phyloP scores from a whole-genome alignment of 2,113 vertebrate genomes.

The Dinomys branickii region DNA sequence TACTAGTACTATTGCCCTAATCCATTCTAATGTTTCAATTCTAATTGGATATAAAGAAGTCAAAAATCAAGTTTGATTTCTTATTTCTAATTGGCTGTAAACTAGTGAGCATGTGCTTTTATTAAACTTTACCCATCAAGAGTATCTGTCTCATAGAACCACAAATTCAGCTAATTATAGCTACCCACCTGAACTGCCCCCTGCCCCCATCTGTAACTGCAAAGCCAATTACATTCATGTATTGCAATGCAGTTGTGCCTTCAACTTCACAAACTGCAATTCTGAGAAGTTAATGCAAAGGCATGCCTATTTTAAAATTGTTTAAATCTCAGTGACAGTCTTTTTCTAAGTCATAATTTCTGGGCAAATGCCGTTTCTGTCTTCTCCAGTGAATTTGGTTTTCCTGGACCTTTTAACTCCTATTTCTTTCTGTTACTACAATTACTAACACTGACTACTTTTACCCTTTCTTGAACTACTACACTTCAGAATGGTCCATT shows the following conservation, averaged over 20 bases:
- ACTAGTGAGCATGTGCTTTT: not conserved
- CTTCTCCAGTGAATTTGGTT: not conserved
- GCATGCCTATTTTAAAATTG: not conserved
- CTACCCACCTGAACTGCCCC: not conserved
- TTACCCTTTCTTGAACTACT: not conserved
- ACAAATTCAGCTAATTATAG: slow-evolving; percentile 14
- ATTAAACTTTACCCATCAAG: slow-evolving; percentile 39
- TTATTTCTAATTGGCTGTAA: slow-evolving; percentile 56
- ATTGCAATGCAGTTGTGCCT: slow-evolving; percentile 5
- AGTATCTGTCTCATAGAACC: slow-evolving; percentile 3
- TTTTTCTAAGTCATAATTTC: not conserved
- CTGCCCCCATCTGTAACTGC: not conserved
- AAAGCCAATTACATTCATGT: slow-evolving; percentile 44
- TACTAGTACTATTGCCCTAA: not conserved
- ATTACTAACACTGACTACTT: not conserved
- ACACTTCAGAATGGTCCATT: not conserved
- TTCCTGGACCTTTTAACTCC: not conserved
- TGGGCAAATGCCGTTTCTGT: not conserved
- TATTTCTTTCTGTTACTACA: not conserved
- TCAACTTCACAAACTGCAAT: not conserved
- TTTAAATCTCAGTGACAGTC: not conserved
- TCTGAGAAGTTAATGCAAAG: not conserved
- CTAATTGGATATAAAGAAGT: slow-evolving; percentile 58
- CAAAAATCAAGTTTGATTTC: slow-evolving; percentile 38
- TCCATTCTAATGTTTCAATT: slow-evolving; percentile 62